Evolutionary conservation across 1,140 invertebrate genomes (phyloP).

Genomic region (Chironomus tepperi): DNA sequence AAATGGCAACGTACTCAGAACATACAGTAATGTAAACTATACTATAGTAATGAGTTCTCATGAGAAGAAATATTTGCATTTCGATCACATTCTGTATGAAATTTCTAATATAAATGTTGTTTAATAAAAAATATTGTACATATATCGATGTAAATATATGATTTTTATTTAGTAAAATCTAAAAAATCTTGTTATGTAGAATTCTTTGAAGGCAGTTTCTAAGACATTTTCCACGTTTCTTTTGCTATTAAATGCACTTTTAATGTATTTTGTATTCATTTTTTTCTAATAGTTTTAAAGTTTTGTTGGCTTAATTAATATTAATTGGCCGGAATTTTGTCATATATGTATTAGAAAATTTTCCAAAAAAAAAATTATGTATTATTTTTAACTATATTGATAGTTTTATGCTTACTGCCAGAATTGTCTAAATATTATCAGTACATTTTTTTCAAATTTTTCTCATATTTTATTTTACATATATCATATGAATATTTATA

Average conservation of each 20-base stretch:
- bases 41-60: too few species aligned
- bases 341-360: too few species aligned
- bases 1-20: too few species aligned
- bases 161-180: too few species aligned
- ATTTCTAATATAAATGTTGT: too few species aligned
- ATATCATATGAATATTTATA: not conserved
- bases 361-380: not conserved
- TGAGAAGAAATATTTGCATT: too few species aligned
- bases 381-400: not conserved
- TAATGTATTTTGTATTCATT: not conserved
- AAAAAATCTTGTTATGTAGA: too few species aligned
- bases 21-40: too few species aligned
- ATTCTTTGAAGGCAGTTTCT: not conserved
- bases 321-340: not conserved
- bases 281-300: not conserved
- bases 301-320: slow-evolving; percentile 14
- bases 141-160: too few species aligned
- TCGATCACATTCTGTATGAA: too few species aligned
- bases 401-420: not conserved
- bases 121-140: too few species aligned
- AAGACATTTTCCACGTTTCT: not conserved
- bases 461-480: not conserved
- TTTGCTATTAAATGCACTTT: slow-evolving; percentile 2
- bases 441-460: not conserved
- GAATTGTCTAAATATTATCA: not conserved